Evolutionary conservation across 2,797 vertebrate species (phyloP).

Genomic region (Alfaro cultratus): DNA sequence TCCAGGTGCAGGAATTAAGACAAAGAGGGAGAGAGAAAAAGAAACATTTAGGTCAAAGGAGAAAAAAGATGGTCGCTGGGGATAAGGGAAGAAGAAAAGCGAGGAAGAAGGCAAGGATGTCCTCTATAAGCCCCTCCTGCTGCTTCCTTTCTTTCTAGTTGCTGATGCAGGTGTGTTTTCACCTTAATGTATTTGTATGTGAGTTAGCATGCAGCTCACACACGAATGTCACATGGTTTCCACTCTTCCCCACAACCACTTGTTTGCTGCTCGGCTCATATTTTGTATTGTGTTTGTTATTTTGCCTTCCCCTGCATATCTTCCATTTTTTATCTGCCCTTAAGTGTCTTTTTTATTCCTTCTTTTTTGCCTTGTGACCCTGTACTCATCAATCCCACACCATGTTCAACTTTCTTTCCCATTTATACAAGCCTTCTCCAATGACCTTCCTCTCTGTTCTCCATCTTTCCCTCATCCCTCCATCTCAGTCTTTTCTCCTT

Average conservation of each 20-base stretch:
- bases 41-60: constrained; percentile 32
- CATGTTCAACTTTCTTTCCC: not conserved
- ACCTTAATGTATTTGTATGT: constrained; percentile 25
- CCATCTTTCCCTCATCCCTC: not conserved
- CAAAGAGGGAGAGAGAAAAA: constrained; percentile 6
- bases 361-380: not conserved
- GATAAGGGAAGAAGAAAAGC: constrained; percentile 29
- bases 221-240: constrained; percentile 68
- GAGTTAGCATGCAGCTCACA: constrained; percentile 74
- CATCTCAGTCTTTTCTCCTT: constrained; percentile 6
- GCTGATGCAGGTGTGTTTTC: constrained; percentile 63
- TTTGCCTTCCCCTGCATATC: too few species aligned
- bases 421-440: not conserved
- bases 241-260: constrained; percentile 61
- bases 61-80: constrained; percentile 3
- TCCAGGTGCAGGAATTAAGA: constrained; percentile 6
- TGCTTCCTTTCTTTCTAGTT: constrained; percentile 35
- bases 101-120: constrained; percentile 41
- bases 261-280: constrained; percentile 26
- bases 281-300: not conserved
- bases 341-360: not conserved
- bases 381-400: not conserved
- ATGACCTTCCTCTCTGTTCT: not conserved
- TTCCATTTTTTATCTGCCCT: not conserved
- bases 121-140: constrained; percentile 57